phyloP scores from a whole-genome alignment of 2,888 invertebrate genomes.

The Orthosia gracilis region DNA sequence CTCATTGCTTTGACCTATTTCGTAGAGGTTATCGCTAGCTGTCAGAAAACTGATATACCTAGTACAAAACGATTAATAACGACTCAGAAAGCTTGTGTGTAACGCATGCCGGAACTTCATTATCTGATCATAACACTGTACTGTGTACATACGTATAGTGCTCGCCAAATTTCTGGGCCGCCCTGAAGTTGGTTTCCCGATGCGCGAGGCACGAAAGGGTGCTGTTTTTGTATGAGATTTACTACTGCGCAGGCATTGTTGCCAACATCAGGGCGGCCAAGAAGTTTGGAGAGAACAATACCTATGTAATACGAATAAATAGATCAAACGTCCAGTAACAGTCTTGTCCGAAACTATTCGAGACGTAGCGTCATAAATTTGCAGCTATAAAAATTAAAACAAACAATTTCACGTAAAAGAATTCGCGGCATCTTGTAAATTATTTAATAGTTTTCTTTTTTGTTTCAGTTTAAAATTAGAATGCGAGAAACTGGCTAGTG shows the following conservation, averaged over 20 bases:
- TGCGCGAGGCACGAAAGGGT: too few relatives aligned
- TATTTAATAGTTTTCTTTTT: slow-evolving; percentile 65
- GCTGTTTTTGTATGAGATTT: too few relatives aligned
- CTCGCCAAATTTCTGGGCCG: too few relatives aligned
- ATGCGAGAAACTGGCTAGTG: slow-evolving; percentile 96
- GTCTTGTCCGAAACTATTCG: slow-evolving; percentile 40
- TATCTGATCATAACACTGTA: slow-evolving; percentile 37
- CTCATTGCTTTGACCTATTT: slow-evolving; percentile 32
- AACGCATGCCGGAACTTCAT: slow-evolving; percentile 19
- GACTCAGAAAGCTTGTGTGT: slow-evolving; percentile 10
- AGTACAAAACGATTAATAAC: slow-evolving; percentile 5
- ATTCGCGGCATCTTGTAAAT: slow-evolving; percentile 23
- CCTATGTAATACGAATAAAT: slow-evolving; percentile 47
- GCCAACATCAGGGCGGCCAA: too few relatives aligned
- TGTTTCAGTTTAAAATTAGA: slow-evolving; percentile 95
- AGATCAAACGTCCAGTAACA: slow-evolving; percentile 51
- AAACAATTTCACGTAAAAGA: slow-evolving; percentile 10
- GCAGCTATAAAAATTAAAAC: slow-evolving; percentile 49
- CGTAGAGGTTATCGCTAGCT: slow-evolving; percentile 32
- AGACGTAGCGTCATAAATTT: slow-evolving; percentile 38
- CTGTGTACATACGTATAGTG: not conserved
- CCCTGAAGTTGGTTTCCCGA: too few relatives aligned
- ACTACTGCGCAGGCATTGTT: too few relatives aligned
- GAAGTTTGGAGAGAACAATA: too few relatives aligned
- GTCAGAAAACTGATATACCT: slow-evolving; percentile 20